phyloP scores from a whole-genome alignment of 2,888 invertebrate genomes.

The Andrena camellia region DNA sequence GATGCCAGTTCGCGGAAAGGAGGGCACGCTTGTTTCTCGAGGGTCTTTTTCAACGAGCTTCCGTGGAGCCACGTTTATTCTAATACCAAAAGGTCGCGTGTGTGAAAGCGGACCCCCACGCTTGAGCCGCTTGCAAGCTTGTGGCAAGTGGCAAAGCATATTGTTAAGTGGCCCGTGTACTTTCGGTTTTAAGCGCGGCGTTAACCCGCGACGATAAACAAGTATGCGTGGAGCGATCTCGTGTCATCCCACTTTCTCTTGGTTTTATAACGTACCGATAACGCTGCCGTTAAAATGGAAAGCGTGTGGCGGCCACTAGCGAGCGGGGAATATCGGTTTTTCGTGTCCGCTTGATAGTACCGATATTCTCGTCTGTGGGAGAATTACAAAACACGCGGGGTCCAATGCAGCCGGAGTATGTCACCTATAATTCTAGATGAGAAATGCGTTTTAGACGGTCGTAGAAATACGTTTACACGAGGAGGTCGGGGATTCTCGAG shows the following conservation, averaged over 20 bases:
- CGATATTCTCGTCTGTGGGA: no score
- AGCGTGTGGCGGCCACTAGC: conserved; percentile 1
- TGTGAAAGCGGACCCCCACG: not conserved
- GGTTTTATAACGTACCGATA: conserved; percentile 23
- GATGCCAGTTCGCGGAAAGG: conserved; percentile 30
- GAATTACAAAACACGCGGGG: no score
- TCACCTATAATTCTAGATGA: no score
- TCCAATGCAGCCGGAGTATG: no score
- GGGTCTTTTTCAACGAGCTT: conserved; percentile 10
- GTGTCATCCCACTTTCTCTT: not conserved
- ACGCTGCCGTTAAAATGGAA: conserved; percentile 14
- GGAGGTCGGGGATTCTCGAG: not conserved
- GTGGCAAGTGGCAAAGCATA: not conserved
- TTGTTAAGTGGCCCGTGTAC: conserved; percentile 14
- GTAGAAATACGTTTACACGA: not conserved
- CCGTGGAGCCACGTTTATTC: conserved; percentile 39
- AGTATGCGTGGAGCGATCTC: conserved; percentile 2
- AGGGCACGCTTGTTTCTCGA: conserved; percentile 12
- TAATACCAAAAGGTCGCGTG: conserved; percentile 19
- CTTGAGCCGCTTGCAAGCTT: not conserved
- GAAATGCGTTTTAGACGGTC: not conserved
- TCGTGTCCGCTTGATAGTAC: not conserved
- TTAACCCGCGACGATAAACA: conserved; percentile 23
- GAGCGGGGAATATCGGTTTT: not conserved
- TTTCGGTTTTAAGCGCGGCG: conserved; percentile 17